phyloP scores from a whole-genome alignment of 2,888 invertebrate genomes.

The Flexamia atlantica region DNA sequence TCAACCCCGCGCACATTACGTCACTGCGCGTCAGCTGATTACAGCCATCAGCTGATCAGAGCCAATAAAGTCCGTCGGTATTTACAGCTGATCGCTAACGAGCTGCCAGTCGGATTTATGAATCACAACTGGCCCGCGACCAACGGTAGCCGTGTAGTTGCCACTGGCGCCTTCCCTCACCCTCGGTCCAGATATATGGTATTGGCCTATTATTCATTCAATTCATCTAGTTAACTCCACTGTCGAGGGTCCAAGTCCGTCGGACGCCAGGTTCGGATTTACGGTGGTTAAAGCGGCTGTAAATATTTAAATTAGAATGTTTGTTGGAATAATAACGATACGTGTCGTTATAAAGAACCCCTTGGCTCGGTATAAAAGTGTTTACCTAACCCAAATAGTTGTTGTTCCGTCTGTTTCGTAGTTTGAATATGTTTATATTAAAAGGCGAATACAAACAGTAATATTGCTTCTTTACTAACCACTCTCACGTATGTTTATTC shows the following conservation, averaged over 20 bases:
- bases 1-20: neutral
- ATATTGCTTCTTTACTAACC: too few relatives aligned
- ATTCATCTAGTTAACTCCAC: constrained; percentile 1
- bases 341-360: neutral
- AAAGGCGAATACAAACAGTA: too few relatives aligned
- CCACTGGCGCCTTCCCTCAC: neutral
- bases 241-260: neutral
- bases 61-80: neutral
- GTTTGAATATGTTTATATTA: too few relatives aligned
- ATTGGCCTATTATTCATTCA: constrained; percentile 1
- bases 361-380: neutral
- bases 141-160: constrained; percentile 21
- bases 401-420: too few relatives aligned
- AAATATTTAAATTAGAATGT: neutral
- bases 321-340: neutral
- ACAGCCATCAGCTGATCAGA: constrained; percentile 7
- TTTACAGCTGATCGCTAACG: constrained; percentile 28
- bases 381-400: too few relatives aligned
- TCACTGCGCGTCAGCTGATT: neutral
- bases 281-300: neutral
- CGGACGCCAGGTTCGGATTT: neutral
- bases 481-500: too few relatives aligned
- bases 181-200: neutral
- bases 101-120: constrained; percentile 42
- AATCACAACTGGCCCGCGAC: constrained; percentile 11